A percentile compares a stretch with the other conserved stretches of the same genome.
Conservation (phyloP, 1,140 invertebrate genomes). For the Drosophila nigrodunni region DNA sequence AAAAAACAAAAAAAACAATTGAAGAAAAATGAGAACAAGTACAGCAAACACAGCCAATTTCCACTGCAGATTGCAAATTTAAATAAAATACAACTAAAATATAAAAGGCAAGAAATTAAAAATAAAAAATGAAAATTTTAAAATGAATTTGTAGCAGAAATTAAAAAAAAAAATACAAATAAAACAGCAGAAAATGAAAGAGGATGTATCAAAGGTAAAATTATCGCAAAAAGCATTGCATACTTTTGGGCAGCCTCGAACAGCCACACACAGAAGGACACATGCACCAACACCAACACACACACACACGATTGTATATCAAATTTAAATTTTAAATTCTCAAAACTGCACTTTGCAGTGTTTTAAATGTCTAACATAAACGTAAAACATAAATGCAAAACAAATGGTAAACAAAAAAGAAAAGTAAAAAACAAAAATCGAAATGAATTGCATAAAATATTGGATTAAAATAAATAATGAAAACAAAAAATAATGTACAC, state of each 20-base stretch:
- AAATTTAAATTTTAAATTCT: conserved; percentile 71
- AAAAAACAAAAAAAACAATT: conserved; percentile 1
- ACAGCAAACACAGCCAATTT: conserved; percentile 3
- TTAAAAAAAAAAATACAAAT: conserved; percentile 16
- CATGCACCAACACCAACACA: not conserved
- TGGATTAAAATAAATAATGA: conserved; percentile 52
- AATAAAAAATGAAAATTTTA: conserved; percentile 32
- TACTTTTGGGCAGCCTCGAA: conserved; percentile 33
- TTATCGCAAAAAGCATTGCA: conserved; percentile 22
- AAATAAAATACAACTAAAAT: conserved; percentile 13
- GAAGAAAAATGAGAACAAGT: not conserved
- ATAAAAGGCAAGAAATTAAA: conserved; percentile 29
- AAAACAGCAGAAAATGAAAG: conserved; percentile 6
- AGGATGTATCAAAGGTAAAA: conserved; percentile 8
- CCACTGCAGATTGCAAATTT: conserved; percentile 18
- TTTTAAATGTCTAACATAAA: conserved; percentile 77
- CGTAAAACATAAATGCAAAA: conserved; percentile 49
- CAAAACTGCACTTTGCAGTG: conserved; percentile 69
- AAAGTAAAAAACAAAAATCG: conserved; percentile 48
- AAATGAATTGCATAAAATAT: conserved; percentile 47
- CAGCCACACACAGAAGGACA: conserved; percentile 11
- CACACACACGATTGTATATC: conserved; percentile 37
- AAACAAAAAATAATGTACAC: conserved; percentile 21
- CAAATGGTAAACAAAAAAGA: conserved; percentile 16
- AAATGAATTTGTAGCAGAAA: conserved; percentile 45